A percentile compares a stretch with the other conserved stretches of the same genome.
Evolutionary conservation across 2,888 invertebrate species (phyloP).

Genomic region (Drosophila colorata): DNA sequence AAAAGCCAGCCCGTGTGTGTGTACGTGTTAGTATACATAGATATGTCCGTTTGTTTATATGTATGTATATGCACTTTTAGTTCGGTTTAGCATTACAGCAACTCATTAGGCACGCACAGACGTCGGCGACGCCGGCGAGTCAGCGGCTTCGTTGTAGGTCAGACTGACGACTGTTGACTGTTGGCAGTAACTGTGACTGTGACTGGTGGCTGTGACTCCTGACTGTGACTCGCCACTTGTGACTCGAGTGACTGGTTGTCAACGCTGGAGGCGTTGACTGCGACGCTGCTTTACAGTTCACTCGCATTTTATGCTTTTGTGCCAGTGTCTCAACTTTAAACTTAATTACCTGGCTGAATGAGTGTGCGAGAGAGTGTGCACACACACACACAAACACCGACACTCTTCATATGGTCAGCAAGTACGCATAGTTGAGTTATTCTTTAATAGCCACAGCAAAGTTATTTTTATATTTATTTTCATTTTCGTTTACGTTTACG

Average conservation of each 20-base stretch:
- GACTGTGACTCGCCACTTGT: slow-evolving; percentile 21
- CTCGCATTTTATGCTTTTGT: slow-evolving; percentile 39
- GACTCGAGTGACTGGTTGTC: slow-evolving; percentile 9
- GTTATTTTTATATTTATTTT: slow-evolving; percentile 30
- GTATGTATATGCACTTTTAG: slow-evolving; percentile 43
- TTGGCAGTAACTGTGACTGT: slow-evolving; percentile 14
- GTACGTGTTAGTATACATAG: too few relatives aligned
- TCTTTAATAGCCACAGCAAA: slow-evolving; percentile 52
- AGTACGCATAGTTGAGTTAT: slow-evolving; percentile 51
- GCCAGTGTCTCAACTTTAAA: slow-evolving; percentile 59
- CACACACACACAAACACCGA: slow-evolving; percentile 10
- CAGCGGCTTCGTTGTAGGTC: slow-evolving; percentile 63
- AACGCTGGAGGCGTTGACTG: slow-evolving; percentile 32
- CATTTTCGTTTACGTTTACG: slow-evolving; percentile 35
- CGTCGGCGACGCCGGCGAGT: slow-evolving; percentile 38
- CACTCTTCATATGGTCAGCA: slow-evolving; percentile 10
- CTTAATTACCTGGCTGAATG: slow-evolving; percentile 63
- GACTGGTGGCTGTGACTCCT: slow-evolving; percentile 25
- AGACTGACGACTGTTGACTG: slow-evolving; percentile 41
- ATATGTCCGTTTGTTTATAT: neutral
- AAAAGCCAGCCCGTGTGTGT: slow-evolving; percentile 31
- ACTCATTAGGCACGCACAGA: slow-evolving; percentile 79
- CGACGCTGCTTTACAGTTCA: slow-evolving; percentile 50
- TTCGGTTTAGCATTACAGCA: slow-evolving; percentile 68
- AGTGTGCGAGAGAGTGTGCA: slow-evolving; percentile 9